Evolutionary conservation across 2,888 invertebrate genomes (phyloP).

Genomic region (Onchidella celtica): DNA sequence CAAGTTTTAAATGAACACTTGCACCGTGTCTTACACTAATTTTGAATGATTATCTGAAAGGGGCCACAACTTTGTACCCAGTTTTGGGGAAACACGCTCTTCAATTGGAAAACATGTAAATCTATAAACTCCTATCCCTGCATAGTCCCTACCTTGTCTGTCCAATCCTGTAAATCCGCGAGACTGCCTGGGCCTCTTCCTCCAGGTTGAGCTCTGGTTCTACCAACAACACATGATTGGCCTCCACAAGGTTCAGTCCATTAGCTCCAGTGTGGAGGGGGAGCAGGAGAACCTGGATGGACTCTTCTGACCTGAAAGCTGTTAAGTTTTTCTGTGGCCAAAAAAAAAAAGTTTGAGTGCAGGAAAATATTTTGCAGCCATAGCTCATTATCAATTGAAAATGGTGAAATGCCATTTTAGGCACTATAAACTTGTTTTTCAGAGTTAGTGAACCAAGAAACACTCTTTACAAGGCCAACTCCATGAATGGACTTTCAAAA

Average conservation of each 20-base stretch:
- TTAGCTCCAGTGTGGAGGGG: constrained; percentile 87
- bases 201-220: constrained; percentile 88
- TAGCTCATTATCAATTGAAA: too few species aligned
- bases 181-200: constrained; percentile 89
- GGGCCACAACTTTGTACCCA: neutral
- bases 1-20: too few species aligned
- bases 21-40: too few species aligned
- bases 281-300: constrained; percentile 83
- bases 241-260: constrained; percentile 89
- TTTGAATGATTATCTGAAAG: neutral
- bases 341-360: too few species aligned
- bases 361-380: neutral
- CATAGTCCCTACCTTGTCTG: constrained; percentile 84
- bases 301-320: constrained; percentile 72
- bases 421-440: too few species aligned
- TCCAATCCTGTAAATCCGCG: constrained; percentile 89
- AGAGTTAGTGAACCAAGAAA: too few species aligned
- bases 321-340: constrained; percentile 75
- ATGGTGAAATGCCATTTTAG: too few species aligned
- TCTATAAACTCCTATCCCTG: neutral
- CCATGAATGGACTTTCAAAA: too few species aligned
- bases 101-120: neutral
- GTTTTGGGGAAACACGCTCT: neutral
- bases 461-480: too few species aligned
- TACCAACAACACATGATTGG: constrained; percentile 88